Base-by-base conservation (phyloP, 2,113 vertebrate genomes). In the Pomatorhinus ruficollis region DNA sequence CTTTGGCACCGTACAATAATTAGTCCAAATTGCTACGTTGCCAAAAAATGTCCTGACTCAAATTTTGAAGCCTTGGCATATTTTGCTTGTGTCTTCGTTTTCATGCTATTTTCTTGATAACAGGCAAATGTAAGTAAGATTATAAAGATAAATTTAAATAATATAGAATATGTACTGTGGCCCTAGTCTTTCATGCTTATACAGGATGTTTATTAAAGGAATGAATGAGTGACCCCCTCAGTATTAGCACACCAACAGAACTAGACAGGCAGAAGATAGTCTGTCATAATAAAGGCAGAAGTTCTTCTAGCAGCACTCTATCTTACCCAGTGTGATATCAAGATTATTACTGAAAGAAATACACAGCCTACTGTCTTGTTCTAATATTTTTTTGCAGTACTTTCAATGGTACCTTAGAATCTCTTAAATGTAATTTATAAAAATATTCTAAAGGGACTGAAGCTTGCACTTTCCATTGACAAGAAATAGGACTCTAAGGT, bases 21-120 rank as follows among this genome's bases (percentile, higher is more conserved):
- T 93, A 95, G 56, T 33, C 44, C 17, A 90, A 54, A 95, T 96
- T 95, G 54, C 80, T 92, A 83, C 40, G 44, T 78, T 78, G 68
- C 56, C 56, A 90, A 74, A 95, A 94, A 84, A 78, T 65, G 6
- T 77, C 56, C 61, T 75, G 47, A 87, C n/a, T 80, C 47, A 70
- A 69, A 81, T 74, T 66, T 66, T 80, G 30, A 86, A 77, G 27
- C 56, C 86, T 92, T 86, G 49, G 21, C 10, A 12, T 53, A 53
- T 78, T 85, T 88, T 30, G 5, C 18, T 66, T 59, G 13, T 93
- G 30, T 66, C 60, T 79, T 91, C 40, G 1, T 65, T 93, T 72
- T 83, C 6, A 42, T 24, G 12, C 30, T 61, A 54, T 66, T 81
- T 90, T 72, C 31, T 50, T 86, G n/a, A 57, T 70, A 80, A 86